phyloP scores from a whole-genome alignment of 2,797 vertebrate species.

The Oreochromis mossambicus region DNA sequence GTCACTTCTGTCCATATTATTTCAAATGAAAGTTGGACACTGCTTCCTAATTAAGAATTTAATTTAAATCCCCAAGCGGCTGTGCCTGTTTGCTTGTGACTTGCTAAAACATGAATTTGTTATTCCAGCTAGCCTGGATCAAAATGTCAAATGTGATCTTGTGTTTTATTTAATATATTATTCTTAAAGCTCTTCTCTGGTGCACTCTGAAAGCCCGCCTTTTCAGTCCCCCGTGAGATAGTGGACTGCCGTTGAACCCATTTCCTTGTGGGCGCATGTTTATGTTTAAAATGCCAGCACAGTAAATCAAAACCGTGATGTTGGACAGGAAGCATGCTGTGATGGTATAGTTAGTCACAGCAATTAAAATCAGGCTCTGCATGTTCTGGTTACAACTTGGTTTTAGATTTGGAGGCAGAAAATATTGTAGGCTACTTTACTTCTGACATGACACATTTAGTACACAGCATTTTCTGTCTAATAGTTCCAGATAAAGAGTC shows the following conservation, averaged over 20 bases:
- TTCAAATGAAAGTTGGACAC: not conserved
- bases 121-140: not conserved
- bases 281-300: constrained; percentile 25
- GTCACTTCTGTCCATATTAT: not conserved
- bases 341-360: not conserved
- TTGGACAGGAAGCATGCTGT: constrained; percentile 40
- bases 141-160: not conserved
- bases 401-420: not conserved
- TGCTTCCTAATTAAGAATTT: not conserved
- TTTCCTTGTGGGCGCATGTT: constrained; percentile 48
- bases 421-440: not conserved
- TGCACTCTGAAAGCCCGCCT: not conserved
- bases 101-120: not conserved
- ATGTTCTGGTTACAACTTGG: not conserved
- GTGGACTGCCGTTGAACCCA: constrained; percentile 51
- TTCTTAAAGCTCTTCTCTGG: not conserved
- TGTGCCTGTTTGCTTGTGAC: not conserved
- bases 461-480: not conserved
- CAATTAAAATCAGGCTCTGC: not conserved
- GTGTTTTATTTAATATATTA: not conserved
- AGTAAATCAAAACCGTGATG: constrained; percentile 24
- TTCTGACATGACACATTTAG: not conserved
- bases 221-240: constrained; percentile 18
- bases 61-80: not conserved
- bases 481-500: not conserved